These are phyloP conservation scores for Apus apus DNA, from an alignment of 2,113 vertebrate genomes.

Conservation along the genomic window DNA sequence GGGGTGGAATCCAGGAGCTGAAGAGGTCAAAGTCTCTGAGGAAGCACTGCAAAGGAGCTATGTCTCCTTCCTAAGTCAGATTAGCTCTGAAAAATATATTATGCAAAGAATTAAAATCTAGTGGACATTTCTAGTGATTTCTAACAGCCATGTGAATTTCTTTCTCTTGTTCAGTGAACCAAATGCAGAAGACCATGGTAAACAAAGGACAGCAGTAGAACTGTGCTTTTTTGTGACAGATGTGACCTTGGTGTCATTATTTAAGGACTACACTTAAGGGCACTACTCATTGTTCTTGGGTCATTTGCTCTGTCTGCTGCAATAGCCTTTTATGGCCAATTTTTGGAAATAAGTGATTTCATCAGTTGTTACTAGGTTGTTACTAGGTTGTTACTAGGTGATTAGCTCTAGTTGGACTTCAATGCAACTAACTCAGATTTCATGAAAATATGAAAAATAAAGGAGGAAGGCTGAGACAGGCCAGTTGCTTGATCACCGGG, in stretches of 20 bases:
- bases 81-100: constrained; percentile 36
- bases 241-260: neutral
- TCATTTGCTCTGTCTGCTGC: neutral
- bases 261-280: neutral
- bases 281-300: neutral
- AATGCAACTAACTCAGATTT: neutral
- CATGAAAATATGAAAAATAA: neutral
- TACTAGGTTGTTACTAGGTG: neutral
- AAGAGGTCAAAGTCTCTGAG: constrained; percentile 8
- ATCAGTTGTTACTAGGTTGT: neutral
- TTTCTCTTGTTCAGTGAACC: neutral
- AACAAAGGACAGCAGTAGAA: neutral
- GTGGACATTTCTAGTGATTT: neutral
- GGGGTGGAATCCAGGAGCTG: constrained; percentile 3
- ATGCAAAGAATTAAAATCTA: constrained; percentile 14
- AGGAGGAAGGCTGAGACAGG: neutral
- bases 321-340: neutral
- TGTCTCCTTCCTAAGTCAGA: neutral
- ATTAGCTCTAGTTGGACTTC: neutral
- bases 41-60: neutral
- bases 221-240: neutral
- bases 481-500: neutral
- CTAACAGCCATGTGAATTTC: neutral
- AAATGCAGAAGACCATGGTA: neutral
- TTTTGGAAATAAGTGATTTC: neutral